A percentile compares a stretch with the other conserved stretches of the same genome.
These are phyloP conservation scores for Choloepus hoffmanni DNA, from an alignment of 2,113 vertebrate genomes.

Conservation along the genomic window DNA sequence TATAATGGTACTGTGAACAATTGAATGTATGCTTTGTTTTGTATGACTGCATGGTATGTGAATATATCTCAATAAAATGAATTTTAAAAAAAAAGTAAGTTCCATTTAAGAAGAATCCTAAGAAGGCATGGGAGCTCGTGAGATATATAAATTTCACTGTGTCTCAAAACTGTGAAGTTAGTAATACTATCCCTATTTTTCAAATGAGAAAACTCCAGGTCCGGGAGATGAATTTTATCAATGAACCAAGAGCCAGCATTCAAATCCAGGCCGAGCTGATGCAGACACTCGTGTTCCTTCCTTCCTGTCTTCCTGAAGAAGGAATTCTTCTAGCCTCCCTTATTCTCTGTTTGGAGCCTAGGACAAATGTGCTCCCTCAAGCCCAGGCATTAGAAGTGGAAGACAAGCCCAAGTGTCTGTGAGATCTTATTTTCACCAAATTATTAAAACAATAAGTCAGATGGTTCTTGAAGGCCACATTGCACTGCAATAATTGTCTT, in stretches of 20 bases:
- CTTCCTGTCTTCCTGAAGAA: too few relatives aligned
- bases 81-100: background rate
- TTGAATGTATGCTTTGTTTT: too few relatives aligned
- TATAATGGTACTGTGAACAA: too few relatives aligned
- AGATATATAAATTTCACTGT: too few relatives aligned
- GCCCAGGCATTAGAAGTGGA: background rate
- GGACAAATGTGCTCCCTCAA: background rate
- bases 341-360: background rate
- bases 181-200: background rate
- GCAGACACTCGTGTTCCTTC: background rate
- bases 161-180: background rate
- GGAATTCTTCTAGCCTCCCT: background rate
- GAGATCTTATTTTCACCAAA: conserved; percentile 47
- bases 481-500: background rate
- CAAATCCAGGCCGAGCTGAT: background rate
- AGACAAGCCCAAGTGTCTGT: background rate
- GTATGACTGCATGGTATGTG: too few relatives aligned
- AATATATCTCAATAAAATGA: too few relatives aligned
- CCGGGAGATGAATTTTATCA: background rate
- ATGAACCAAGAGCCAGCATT: background rate
- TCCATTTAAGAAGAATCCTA: background rate
- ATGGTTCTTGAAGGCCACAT: background rate
- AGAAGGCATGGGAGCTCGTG: background rate
- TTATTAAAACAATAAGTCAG: conserved; percentile 68
- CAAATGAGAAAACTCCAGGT: background rate